Base-by-base conservation (phyloP, 2,888 invertebrate species). In the Argynnis bischoffii region DNA sequence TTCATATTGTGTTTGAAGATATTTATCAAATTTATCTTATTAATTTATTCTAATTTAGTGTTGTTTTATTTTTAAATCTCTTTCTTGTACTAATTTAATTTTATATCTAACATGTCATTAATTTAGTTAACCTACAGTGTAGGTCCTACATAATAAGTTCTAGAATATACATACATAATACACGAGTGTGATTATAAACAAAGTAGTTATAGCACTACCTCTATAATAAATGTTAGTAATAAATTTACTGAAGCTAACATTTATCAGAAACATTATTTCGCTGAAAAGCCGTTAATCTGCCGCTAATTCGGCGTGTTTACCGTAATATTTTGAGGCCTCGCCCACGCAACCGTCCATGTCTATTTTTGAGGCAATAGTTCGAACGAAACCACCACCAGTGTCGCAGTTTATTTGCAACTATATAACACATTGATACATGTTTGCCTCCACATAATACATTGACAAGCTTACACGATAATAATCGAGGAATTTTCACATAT, bases 311-410 rank as follows among this genome's bases (percentile, higher is more conserved):
- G 81, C 81, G 82, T 84, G 84, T 87, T 86, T 83, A 82, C 82
- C 81, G 84, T 81, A 86, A 87, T 86, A 86, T 87, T 86, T 83
- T 83, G 83, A 84, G 64, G 68, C 63, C 64, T 82, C 84, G 79
- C 90, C 90, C 84, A 88, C 90, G 86, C 84, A 81, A 82, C 77
- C 47, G 76, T 76, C 70, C 67, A 63, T 78, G 79, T 81, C 81
- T 89, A 88, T 88, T 88, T 87, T 80, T 75, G 80, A 77, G 76
- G 69, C 69, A 61, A 69, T 69, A 68, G 71, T 71, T 74, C 71
- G 67, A 64, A 72, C 71, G 61, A 72, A 69, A 70, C 68, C 69
- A 64, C 63, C 66, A 66, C 55, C 55, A 51, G 46, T 63, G 41
- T 54, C 55, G 41, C 51, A 67, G 69, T 71, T 64, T 70, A 67